phyloP scores from a whole-genome alignment of 2,888 invertebrate species.

The Cynaeus angustus region DNA sequence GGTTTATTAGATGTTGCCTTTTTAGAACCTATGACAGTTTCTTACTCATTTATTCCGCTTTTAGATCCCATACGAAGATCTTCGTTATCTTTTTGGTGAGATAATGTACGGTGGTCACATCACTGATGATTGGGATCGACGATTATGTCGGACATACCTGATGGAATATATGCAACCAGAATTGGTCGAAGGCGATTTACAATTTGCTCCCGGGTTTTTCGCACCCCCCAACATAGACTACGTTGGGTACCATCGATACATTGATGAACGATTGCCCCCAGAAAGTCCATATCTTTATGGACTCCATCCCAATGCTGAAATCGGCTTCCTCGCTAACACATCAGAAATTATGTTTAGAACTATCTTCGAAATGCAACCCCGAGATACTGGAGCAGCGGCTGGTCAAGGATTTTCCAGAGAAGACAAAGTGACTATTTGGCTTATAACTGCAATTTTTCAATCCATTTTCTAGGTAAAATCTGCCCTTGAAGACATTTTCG shows the following conservation, averaged over 20 bases:
- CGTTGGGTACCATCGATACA: slow-evolving; percentile 88
- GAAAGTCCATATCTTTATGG: slow-evolving; percentile 95
- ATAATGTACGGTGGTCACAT: slow-evolving; percentile 99
- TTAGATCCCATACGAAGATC: slow-evolving; percentile 91
- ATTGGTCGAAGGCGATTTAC: slow-evolving; percentile 89
- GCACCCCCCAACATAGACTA: slow-evolving; percentile 93
- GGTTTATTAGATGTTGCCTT: slow-evolving; percentile 18
- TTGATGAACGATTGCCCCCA: slow-evolving; percentile 88
- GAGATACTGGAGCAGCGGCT: slow-evolving; percentile 83
- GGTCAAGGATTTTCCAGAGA: slow-evolving; percentile 84
- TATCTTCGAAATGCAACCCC: slow-evolving; percentile 92
- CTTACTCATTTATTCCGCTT: slow-evolving; percentile 1
- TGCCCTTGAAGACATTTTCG: slow-evolving; percentile 88
- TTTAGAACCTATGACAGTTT: background rate
- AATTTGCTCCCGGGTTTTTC: slow-evolving; percentile 87
- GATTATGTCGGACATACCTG: slow-evolving; percentile 89
- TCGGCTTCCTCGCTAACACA: slow-evolving; percentile 91
- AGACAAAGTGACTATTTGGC: slow-evolving; percentile 77
- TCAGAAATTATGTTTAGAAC: slow-evolving; percentile 89
- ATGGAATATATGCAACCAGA: slow-evolving; percentile 92
- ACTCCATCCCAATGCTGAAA: slow-evolving; percentile 95
- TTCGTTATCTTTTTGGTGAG: slow-evolving; percentile 95
- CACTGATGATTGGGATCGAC: slow-evolving; percentile 96
- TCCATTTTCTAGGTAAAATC: slow-evolving; percentile 76
- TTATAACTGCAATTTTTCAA: background rate